Evolutionary conservation across 1,140 invertebrate species (phyloP), one percentile per base, ranked within the genome.

Genomic region (Hylaeus anthracinus): DNA sequence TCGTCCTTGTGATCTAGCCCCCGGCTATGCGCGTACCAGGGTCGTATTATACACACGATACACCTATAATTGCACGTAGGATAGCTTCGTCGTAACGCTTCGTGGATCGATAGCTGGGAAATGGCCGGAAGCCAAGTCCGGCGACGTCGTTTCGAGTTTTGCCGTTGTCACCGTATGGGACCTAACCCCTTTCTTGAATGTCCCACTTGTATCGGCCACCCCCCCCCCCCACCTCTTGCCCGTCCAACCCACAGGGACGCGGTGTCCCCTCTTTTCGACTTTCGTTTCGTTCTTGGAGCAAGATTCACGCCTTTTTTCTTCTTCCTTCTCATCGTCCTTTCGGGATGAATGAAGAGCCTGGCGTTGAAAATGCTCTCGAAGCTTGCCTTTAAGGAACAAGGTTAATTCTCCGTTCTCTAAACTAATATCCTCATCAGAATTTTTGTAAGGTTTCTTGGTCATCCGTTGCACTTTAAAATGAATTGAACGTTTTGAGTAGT

Each of bases 41-140:
- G 84, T 86, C 81, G 85, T 65, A 65, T 77, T 82, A 74, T 73
- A 83, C 81, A 89, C 83, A 90, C 87, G 89, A 90, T 92, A 92
- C 89, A 90, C 86, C 88, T 91, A 92, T 92, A 92, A 92, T 92
- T 92, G 90, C 90, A 91, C 90, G 86, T 91, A 89, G 88, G 88
- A 88, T 85, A 91, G 88, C 88, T 78, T 89, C 86, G 90, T 89
- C 89, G 90, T 92, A 92, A 92, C 91, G 90, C 90, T 90, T 92
- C 88, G 90, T 90, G 90, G 91, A 92, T 92, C 92, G 92, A 92
- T 92, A 92, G 90, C 88, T 90, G 86, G 91, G 89, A 92, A 92
- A 92, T 92, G 91, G 92, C 91, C 91, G 91, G 91, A 92, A 92
- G 92, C 92, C 92, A 92, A 92, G 92, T 92, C 90, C 91, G 91